Conservation (phyloP, 2,888 invertebrate genomes). For the Epirrhoe alternata region DNA sequence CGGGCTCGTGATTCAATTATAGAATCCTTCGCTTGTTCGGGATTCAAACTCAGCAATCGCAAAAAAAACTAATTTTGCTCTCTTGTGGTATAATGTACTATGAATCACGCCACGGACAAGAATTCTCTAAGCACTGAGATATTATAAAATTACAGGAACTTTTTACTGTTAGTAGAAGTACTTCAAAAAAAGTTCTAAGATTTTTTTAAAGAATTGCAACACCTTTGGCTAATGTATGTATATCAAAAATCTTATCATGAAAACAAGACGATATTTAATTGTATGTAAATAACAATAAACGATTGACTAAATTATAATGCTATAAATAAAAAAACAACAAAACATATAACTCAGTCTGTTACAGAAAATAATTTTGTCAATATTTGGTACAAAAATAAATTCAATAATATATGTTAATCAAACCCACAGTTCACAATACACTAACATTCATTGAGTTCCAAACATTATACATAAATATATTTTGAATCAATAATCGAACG, state of each 20-base stretch:
- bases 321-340: conserved; percentile 36
- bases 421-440: conserved; percentile 35
- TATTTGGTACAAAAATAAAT: conserved; percentile 39
- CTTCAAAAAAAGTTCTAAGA: background rate
- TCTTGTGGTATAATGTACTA: too few relatives aligned
- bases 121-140: background rate
- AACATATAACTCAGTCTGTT: conserved; percentile 43
- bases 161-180: background rate
- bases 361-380: conserved; percentile 43
- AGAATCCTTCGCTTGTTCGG: too few relatives aligned
- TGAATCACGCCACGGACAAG: background rate
- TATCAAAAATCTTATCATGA: conserved; percentile 21
- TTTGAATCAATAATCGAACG: conserved; percentile 14
- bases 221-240: background rate
- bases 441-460: conserved; percentile 21
- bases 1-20: too few relatives aligned
- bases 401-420: conserved; percentile 24
- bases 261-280: conserved; percentile 32
- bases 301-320: conserved; percentile 24
- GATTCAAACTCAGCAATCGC: too few relatives aligned
- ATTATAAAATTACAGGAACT: background rate
- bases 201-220: conserved; percentile 17
- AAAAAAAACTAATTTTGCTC: too few relatives aligned
- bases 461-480: conserved; percentile 19
- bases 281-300: conserved; percentile 23